Percentiles rank a stretch among this genome's conserved stretches.
Evolutionary conservation across 2,888 invertebrate genomes (phyloP).

Genomic region (Cheilosia variabilis): DNA sequence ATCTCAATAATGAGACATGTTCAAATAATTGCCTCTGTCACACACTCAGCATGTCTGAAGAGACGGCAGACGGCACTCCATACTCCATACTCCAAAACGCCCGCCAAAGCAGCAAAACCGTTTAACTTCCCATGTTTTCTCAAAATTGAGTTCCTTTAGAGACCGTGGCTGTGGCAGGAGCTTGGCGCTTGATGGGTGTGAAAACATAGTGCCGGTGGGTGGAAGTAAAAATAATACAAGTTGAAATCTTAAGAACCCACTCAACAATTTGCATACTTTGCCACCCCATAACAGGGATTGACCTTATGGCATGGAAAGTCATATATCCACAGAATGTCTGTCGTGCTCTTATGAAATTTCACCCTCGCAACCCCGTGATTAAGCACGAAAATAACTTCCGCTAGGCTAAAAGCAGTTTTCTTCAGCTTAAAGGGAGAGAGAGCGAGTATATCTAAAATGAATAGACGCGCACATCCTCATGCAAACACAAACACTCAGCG

Average conservation of each 20-base stretch:
- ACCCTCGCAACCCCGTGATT: slow-evolving; percentile 58
- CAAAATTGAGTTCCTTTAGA: slow-evolving; percentile 65
- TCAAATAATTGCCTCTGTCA: slow-evolving; percentile 72
- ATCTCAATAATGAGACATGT: slow-evolving; percentile 72
- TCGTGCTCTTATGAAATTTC: slow-evolving; percentile 32
- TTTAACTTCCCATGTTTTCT: slow-evolving; percentile 69
- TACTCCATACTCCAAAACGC: neutral
- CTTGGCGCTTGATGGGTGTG: slow-evolving; percentile 1
- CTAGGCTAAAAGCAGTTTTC: slow-evolving; percentile 69
- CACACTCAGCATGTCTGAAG: slow-evolving; percentile 55
- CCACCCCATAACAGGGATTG: slow-evolving; percentile 67
- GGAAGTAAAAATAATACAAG: slow-evolving; percentile 69
- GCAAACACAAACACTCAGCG: slow-evolving; percentile 67
- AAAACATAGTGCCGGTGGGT: slow-evolving; percentile 19
- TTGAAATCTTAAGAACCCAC: slow-evolving; percentile 73
- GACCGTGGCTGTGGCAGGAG: neutral
- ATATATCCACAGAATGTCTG: slow-evolving; percentile 1
- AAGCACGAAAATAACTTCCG: slow-evolving; percentile 77
- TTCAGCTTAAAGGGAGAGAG: slow-evolving; percentile 26
- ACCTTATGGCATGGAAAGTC: slow-evolving; percentile 66
- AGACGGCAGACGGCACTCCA: slow-evolving; percentile 7
- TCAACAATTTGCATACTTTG: slow-evolving; percentile 75
- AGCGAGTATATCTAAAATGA: neutral
- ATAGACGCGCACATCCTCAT: slow-evolving; percentile 42
- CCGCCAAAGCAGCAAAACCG: slow-evolving; percentile 42